Percentiles rank a stretch among this genome's conserved stretches.
phyloP scores from a whole-genome alignment of 2,113 vertebrate species.

The Kobus ellipsiprymnus region DNA sequence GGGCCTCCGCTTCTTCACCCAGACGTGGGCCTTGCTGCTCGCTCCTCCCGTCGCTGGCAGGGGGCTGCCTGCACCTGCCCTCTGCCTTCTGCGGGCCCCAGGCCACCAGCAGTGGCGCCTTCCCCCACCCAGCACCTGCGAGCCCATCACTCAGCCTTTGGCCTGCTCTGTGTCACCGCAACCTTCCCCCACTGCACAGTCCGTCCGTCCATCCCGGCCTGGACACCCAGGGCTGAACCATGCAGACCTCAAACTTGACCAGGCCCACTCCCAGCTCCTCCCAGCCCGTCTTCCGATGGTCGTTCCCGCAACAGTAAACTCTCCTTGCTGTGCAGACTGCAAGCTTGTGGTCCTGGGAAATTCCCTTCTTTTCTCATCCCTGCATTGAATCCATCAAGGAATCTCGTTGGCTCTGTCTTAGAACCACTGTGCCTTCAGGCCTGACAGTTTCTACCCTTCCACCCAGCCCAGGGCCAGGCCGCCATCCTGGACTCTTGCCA shows the following conservation, averaged over 20 bases:
- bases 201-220: neutral
- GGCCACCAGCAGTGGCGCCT: fast-evolving
- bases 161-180: fast-evolving
- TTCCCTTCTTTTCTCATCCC: neutral
- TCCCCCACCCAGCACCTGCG: neutral
- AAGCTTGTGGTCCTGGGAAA: neutral
- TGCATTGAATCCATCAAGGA: neutral
- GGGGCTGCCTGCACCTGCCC: neutral
- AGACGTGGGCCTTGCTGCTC: fast-evolving
- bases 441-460: neutral
- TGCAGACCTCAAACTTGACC: neutral
- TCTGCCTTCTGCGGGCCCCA: neutral
- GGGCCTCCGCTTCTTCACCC: fast-evolving
- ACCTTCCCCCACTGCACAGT: too few species aligned
- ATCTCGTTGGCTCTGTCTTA: neutral
- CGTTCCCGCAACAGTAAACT: fast-evolving
- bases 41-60: fast-evolving
- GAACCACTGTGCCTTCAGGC: neutral
- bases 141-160: fast-evolving
- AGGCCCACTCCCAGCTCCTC: neutral
- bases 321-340: too few species aligned
- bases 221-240: neutral
- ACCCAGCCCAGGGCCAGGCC: neutral
- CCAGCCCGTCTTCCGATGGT: fast-evolving
- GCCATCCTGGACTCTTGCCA: fast-evolving